Base-by-base conservation (phyloP, 2,113 vertebrate species). In the Sceloporus undulatus region DNA sequence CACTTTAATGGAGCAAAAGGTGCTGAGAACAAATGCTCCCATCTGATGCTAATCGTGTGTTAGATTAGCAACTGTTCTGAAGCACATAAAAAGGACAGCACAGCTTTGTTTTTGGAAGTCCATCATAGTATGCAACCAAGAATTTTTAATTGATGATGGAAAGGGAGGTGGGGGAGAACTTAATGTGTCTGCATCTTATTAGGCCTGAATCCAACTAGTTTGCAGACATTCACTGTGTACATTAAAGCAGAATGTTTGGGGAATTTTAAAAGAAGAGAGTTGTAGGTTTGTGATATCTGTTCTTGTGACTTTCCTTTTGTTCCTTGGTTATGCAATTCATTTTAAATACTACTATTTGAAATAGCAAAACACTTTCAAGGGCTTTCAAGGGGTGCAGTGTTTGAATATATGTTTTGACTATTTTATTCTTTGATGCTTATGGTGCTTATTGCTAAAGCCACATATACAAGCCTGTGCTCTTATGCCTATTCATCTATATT, bases 1-100 rank as follows among this genome's bases (percentile, higher is more conserved):
- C 65, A 90, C 78, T 89, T 93, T 90, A 94, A 91, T 79, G 70
- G 74, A 91, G 77, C 78, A 89, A 88, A 87, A 93, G 92, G 5
- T 80, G 54, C 82, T 88, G 79, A 89, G 89, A 94, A 93, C 83
- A 94, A 93, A 93, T 85, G 73, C 52, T 90, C 77, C 54, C 8
- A 85, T 79, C 71, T 83, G 91, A 91, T 93, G 84, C 54, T 91
- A 90, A 93, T 94, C 91, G 92, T 82, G 34, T 76, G 78, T 66
- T 71, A 89, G 90, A 91, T 93, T 91, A 93, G 85, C 19, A 25
- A 18, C 0, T 71, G 80, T 54, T 92, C 38, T 84, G 85, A 87
- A 90, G 74, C 38, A 40, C 34, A 42, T 0, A 1, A 85, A n/a
- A 82, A 18, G 84, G 19, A 34, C 42, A 40, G 48, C 13, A 29